These are phyloP conservation scores for Caradrina clavipalpis DNA, from an alignment of 2,888 invertebrate genomes.

Conservation along the genomic window DNA sequence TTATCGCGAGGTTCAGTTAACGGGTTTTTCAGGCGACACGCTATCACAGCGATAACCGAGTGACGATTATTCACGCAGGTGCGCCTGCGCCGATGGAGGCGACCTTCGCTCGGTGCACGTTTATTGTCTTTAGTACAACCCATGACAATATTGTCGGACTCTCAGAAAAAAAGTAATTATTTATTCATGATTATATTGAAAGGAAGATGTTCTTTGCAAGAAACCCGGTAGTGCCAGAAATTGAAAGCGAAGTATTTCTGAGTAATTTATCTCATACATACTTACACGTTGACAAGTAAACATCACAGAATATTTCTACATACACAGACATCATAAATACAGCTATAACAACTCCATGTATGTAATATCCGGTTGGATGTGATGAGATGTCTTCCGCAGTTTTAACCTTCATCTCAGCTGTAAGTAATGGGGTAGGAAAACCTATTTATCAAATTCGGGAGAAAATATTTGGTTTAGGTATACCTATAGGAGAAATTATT, in stretches of 20 bases:
- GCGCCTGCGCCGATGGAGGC: slow-evolving; percentile 54
- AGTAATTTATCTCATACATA: not conserved
- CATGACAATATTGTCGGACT: slow-evolving; percentile 23
- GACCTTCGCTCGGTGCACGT: slow-evolving; percentile 62
- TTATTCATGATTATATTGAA: not conserved
- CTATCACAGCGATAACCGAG: slow-evolving; percentile 52
- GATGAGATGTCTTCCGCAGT: too few relatives aligned
- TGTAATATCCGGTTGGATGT: too few relatives aligned
- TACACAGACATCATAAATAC: too few relatives aligned
- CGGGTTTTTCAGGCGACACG: slow-evolving; percentile 56
- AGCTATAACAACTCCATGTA: too few relatives aligned
- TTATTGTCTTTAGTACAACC: slow-evolving; percentile 60
- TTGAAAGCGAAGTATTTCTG: not conserved
- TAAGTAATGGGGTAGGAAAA: too few relatives aligned
- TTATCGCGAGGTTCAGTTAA: slow-evolving; percentile 52
- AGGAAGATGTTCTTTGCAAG: not conserved
- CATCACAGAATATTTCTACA: too few relatives aligned
- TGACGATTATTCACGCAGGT: slow-evolving; percentile 59
- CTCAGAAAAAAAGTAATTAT: slow-evolving; percentile 10
- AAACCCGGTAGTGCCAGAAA: not conserved
- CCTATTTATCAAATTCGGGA: too few relatives aligned
- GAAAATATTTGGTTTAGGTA: too few relatives aligned
- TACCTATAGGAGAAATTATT: too few relatives aligned
- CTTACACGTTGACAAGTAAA: too few relatives aligned
- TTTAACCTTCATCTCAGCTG: too few relatives aligned